Evolutionary conservation across 2,888 invertebrate genomes (phyloP).

Genomic region (Hesperia comma): DNA sequence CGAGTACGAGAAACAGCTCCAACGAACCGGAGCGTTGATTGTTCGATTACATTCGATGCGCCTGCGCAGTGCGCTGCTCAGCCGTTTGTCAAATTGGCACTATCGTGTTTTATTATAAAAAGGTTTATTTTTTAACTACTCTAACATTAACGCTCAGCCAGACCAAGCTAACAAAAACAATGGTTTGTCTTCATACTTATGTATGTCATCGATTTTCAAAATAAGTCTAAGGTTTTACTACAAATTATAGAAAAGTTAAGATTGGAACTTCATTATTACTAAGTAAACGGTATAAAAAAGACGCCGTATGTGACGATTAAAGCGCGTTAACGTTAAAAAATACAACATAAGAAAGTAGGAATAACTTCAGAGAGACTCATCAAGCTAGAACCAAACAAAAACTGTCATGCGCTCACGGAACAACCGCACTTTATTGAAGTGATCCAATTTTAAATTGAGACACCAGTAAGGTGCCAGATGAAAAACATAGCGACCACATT

Average conservation of each 20-base stretch:
- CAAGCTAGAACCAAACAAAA: not conserved
- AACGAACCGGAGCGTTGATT: conserved; percentile 33
- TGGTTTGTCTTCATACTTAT: no score
- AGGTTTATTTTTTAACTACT: not conserved
- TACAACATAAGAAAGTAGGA: no score
- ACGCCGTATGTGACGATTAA: no score
- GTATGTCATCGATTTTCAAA: no score
- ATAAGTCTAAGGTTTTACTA: no score
- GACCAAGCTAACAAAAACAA: no score
- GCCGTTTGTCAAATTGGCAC: conserved; percentile 18
- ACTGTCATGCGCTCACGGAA: not conserved
- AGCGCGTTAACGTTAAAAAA: no score
- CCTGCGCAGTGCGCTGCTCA: conserved; percentile 11
- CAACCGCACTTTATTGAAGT: conserved; percentile 14
- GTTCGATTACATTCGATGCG: conserved; percentile 21
- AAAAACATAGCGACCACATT: conserved; percentile 61
- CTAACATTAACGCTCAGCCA: no score
- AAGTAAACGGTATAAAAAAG: no score
- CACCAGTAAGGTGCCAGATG: conserved; percentile 23
- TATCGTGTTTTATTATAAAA: not conserved
- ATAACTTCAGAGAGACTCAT: no score
- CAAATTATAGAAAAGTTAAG: no score
- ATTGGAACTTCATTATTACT: no score
- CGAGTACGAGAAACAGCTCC: conserved; percentile 31
- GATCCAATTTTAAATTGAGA: conserved; percentile 26